Evolutionary conservation across 1,140 invertebrate genomes (phyloP), one percentile per base, ranked within the genome.

Genomic region (Colletes gigas): DNA sequence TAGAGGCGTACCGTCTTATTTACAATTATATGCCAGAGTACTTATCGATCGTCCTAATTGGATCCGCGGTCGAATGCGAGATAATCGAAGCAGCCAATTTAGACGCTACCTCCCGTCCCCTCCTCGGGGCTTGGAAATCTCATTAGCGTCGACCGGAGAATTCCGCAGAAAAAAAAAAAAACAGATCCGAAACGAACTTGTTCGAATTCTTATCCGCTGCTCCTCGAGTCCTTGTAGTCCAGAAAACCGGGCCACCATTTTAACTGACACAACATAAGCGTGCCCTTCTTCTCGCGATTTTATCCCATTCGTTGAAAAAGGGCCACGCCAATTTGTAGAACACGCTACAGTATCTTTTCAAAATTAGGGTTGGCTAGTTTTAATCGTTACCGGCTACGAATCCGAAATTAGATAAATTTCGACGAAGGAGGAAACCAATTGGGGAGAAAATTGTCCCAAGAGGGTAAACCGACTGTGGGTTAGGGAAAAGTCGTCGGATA

Each of bases 41-140:
- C 60, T 39, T 68, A 71, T 62, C 54, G 69, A 57, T 79, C 21
- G 66, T 19, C 60, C n/a, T 82, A 84, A 84, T 82, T 82, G 69
- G 21, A 84, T 81, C 57, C 68, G 15, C 39, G 17, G 15, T 12
- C 21, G 17, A 60, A 78, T 15, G 44, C 17, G 44, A 74, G 60
- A 80, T 78, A 70, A 84, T 84, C 47, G n/a, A 84, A 81, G 39
- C 47, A 59, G 62, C 74, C 69, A 84, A 82, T 85, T 82, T 74
- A 41, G 41, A 59, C 41, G 59, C 62, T 60, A 55, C 9, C 9
- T 50, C 41, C 39, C 9, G 50, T 6, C 39, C 44, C 54, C 15
- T 9, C 21, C 30, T n/a, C 62, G 47, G 30, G 60, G 60, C 21
- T 74, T 14, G 14, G 10, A 73, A 86, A 79, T 82, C 79, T 75